Evolutionary conservation across 2,888 invertebrate genomes (phyloP), one percentile per base, ranked within the genome.

Genomic region (Drosophila limbata): DNA sequence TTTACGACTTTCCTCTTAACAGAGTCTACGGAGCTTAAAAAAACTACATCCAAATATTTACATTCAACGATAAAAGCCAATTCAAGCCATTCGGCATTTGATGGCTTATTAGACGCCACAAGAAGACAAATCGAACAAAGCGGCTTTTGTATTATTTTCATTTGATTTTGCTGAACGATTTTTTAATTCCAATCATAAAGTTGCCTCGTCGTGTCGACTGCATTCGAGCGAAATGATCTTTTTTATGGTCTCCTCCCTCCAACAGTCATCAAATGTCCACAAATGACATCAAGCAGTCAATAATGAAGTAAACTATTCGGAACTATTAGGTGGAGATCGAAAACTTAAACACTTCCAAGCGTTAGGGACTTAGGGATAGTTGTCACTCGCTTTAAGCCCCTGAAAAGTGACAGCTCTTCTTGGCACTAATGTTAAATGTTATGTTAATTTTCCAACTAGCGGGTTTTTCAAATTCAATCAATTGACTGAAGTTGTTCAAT

Each of bases 21-120:
- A 59, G 57, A 68, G 47, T 35, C 9, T 19, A 35, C 40, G 28
- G 40, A 42, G 25, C 33, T 9, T 33, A 57, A 60, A 56, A 62
- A 65, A 69, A 31, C 50, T 33, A 66, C 50, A 61, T 73, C 81
- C 62, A 86, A 84, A 84, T 86, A 84, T 84, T 83, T 86, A 88
- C 78, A 65, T 75, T 67, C 50, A 39, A 45, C 64, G 63, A 79
- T 70, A 79, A 79, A 63, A 69, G 53, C 67, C 47, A 65, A 62
- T 57, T 63, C 53, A 73, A 79, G n/a, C 25, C 44, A 65, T 56
- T 47, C 37, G 33, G 51, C 59, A 69, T 76, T 84, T 88, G 72
- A 86, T 86, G 89, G 87, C 73, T 86, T 84, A 84, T 88, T 88
- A 86, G 89, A 81, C 78, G 87, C 56, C 72, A 62, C 63, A 64